Evolutionary conservation across 2,797 vertebrate genomes (phyloP).

Genomic region (Siniperca scherzeri): DNA sequence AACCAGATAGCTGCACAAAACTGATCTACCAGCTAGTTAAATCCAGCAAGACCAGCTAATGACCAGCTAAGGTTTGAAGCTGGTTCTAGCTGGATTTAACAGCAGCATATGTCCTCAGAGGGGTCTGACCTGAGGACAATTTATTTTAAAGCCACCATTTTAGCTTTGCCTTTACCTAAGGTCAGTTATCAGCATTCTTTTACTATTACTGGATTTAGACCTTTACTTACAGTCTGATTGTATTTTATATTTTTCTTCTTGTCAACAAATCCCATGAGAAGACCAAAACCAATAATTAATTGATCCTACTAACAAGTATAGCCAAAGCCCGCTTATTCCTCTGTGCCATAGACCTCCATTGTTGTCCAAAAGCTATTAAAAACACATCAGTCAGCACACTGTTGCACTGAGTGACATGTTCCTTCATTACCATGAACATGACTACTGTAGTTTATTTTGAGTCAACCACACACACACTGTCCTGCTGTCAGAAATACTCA

Average conservation of each 20-base stretch:
- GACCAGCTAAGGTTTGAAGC: too few species aligned
- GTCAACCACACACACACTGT: not conserved
- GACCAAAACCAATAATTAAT: not conserved
- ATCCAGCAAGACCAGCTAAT: too few species aligned
- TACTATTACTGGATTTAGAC: not conserved
- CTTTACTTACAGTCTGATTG: not conserved
- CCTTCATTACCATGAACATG: not conserved
- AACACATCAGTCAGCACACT: not conserved
- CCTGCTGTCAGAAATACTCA: not conserved
- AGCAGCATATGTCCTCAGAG: not conserved
- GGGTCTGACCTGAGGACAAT: not conserved
- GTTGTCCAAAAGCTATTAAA: not conserved
- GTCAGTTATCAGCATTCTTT: not conserved
- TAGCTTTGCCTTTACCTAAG: not conserved
- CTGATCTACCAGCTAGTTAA: too few species aligned
- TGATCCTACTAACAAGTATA: too few species aligned
- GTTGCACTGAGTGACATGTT: not conserved
- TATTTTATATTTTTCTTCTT: not conserved
- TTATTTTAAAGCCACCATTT: not conserved
- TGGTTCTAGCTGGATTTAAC: too few species aligned
- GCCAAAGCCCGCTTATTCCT: not conserved
- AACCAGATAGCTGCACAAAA: too few species aligned
- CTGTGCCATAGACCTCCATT: not conserved
- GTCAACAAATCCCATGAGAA: not conserved
- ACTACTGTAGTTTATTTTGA: not conserved